phyloP scores from a whole-genome alignment of 35 echinoderm and acorn worm species.

The Ophioderma brevispina region DNA sequence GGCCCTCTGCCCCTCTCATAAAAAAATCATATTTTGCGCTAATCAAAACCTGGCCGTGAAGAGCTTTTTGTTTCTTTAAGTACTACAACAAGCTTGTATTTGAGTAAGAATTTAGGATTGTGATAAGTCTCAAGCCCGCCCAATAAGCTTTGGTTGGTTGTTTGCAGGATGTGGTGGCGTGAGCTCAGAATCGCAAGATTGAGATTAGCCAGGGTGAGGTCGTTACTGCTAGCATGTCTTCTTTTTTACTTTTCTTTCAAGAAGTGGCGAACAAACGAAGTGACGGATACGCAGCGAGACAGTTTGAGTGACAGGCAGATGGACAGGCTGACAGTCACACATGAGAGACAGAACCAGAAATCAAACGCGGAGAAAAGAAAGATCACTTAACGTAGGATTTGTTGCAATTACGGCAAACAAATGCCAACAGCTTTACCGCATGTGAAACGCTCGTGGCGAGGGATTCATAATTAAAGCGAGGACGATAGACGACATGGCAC shows the following conservation, averaged over 20 bases:
- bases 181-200: too few relatives aligned
- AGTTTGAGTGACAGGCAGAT: neutral
- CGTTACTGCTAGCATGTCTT: too few relatives aligned
- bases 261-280: neutral
- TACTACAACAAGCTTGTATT: neutral
- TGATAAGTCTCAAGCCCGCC: too few relatives aligned
- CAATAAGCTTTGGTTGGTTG: too few relatives aligned
- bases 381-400: neutral
- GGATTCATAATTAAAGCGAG: neutral
- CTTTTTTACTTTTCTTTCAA: too few relatives aligned
- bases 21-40: neutral
- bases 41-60: neutral
- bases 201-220: too few relatives aligned
- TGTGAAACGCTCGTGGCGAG: neutral
- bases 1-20: neutral
- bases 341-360: neutral
- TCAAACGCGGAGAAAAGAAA: neutral
- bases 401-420: constrained; percentile 13
- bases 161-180: too few relatives aligned
- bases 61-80: neutral
- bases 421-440: constrained; percentile 5
- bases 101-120: too few relatives aligned
- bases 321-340: neutral
- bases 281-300: neutral
- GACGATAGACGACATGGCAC: neutral